Base-by-base conservation (phyloP, 2,797 vertebrate species). In the Erpetoichthys calabaricus region DNA sequence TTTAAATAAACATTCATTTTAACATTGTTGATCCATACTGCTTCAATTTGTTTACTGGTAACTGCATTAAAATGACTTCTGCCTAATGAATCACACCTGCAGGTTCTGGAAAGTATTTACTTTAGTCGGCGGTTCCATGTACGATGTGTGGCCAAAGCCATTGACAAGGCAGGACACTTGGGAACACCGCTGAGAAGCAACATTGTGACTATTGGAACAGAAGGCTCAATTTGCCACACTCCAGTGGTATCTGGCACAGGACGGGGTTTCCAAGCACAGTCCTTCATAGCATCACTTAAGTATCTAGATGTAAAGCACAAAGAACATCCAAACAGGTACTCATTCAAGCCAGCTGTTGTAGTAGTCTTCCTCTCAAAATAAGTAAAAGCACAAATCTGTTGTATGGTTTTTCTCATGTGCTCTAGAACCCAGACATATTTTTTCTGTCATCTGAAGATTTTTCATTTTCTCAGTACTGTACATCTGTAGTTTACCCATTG, bases 281-380 rank as follows among this genome's bases (percentile, higher is more conserved):
- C 95, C 1, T 99, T 98, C 74, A 83, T 99, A 3, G 95, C 96
- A 47, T 91, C 89, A 0, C 80, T 99, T 57, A 97, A 94, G 68
- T 99, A 99, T 63, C 71, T 98, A 74, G 96, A 99, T 1, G 93
- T 99, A 53, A 99, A 96, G 64, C 94, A 97, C 77, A 98, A 99
- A 74, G 90, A 98, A 60, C 93, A 98, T 59, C 93, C 95, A 2
- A 99, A 98, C 83, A 89, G 95, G 95, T 98, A 62, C 51, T 60
- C 1, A 8, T 0, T 2, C 9, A 47, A 5, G 3, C 8, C 5
- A 25, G 25, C 25, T 25, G 25, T 9, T 4, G 1, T 43, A 10
- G 4, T 4, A 7, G 51, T 25, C 25, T 25, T 25, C 25, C 25
- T 25, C 25, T 25, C 25, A 25, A 25, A 25, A 25, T 25, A 25